Base-by-base conservation (phyloP, 2,113 vertebrate species). In the Corythaeola cristata region DNA sequence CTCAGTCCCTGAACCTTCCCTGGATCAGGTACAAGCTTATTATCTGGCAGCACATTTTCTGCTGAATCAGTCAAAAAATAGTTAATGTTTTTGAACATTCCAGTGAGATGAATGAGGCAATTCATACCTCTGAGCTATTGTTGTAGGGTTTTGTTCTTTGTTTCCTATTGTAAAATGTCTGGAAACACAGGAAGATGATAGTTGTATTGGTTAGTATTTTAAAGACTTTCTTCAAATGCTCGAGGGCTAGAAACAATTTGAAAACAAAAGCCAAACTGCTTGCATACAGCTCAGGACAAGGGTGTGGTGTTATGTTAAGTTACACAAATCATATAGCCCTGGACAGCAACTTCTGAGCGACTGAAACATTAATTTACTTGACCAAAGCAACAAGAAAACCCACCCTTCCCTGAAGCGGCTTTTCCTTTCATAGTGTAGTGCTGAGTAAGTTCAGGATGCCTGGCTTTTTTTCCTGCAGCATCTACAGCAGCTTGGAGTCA, bases 61-160 rank as follows among this genome's bases (percentile, higher is more conserved):
- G 97, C 95, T 96, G 95, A 97, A 97, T 95, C 91, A 96, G 96
- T 85, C 72, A 94, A 95, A 95, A 96, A 96, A 95, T 3, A 93
- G 96, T 97, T 97, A 97, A 97, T 97, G 96, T 96, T 97, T 94
- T 97, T 96, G 91, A 93, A 93, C 97, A 95, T 94, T 97, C 94
- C 96, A 93, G 77, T 76, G 91, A 94, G 86, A 97, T 95, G 95
- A 96, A 97, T 97, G 95, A 97, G 97, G 96, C 96, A 97, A 95
- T 97, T 97, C 96, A 89, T 97, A 96, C 92, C 94, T 96, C 94
- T 96, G 77, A 91, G 89, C 95, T 91, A 96, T 97, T 97, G 94
- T 97, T 97, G 89, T 33, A 60, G 88, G 86, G 94, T 78, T 97
- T 97, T 96, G 94, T 97, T 95, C 96, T 93, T 95, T 97, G 95